phyloP scores from a whole-genome alignment of 2,797 vertebrate genomes.

The Micrastur ruficollis region DNA sequence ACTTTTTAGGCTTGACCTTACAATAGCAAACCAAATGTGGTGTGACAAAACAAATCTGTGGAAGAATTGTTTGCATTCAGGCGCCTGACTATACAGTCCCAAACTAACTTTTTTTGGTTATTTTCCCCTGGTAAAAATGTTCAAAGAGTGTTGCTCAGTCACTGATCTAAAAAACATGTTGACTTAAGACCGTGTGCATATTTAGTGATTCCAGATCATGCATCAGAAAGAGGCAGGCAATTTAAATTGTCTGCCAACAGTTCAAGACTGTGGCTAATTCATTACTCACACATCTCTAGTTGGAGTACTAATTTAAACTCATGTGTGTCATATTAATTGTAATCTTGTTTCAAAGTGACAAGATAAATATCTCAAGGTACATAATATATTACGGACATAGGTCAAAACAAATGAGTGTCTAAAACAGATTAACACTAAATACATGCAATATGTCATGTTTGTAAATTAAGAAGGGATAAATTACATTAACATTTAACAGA shows the following conservation, averaged over 20 bases:
- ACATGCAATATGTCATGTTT: constrained; percentile 72
- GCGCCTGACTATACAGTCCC: constrained; percentile 42
- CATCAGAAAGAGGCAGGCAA: constrained; percentile 62
- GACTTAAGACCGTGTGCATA: constrained; percentile 8
- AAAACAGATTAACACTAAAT: constrained; percentile 75
- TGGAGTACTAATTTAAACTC: constrained; percentile 77
- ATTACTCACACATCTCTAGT: constrained; percentile 74
- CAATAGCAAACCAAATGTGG: constrained; percentile 56
- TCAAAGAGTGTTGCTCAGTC: constrained; percentile 7
- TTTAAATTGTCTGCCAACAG: constrained; percentile 73
- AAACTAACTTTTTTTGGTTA: constrained; percentile 10
- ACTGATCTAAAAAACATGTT: constrained; percentile 55
- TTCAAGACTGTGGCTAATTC: constrained; percentile 75
- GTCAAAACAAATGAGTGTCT: constrained; percentile 75
- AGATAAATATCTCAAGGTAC: constrained; percentile 78
- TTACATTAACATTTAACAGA: constrained; percentile 71
- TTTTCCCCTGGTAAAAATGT: neutral
- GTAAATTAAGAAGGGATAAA: constrained; percentile 72
- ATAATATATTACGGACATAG: constrained; percentile 76
- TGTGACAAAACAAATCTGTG: constrained; percentile 63
- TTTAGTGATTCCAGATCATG: constrained; percentile 54
- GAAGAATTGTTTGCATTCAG: constrained; percentile 58
- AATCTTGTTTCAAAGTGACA: constrained; percentile 77
- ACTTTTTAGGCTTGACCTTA: constrained; percentile 56
- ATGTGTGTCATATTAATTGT: constrained; percentile 75